A percentile compares a stretch with the other conserved stretches of the same genome.
phyloP scores from a whole-genome alignment of 2,888 invertebrate genomes.

The Drosophila mimica region DNA sequence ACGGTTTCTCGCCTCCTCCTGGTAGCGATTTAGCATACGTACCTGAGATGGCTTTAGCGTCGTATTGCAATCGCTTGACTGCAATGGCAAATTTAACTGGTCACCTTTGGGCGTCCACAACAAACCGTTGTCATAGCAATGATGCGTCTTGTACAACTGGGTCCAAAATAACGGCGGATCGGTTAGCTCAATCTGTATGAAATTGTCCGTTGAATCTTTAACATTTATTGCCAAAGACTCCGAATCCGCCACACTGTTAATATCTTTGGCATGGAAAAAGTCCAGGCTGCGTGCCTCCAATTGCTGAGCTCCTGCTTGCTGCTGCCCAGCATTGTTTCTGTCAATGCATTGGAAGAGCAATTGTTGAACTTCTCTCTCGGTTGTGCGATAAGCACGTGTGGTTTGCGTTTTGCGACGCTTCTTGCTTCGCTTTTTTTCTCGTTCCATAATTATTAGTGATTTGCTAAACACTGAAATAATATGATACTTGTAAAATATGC shows the following conservation, averaged over 20 bases:
- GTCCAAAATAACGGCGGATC: conserved; percentile 59
- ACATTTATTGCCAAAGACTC: conserved; percentile 8
- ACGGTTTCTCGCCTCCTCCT: conserved; percentile 56
- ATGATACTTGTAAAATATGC: neutral
- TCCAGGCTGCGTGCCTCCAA: conserved; percentile 55
- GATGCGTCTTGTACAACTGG: conserved; percentile 36
- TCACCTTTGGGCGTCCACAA: conserved; percentile 66
- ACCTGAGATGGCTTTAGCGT: conserved; percentile 52
- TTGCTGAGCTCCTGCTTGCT: conserved; percentile 20
- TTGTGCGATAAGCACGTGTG: conserved; percentile 72
- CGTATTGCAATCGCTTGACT: conserved; percentile 27
- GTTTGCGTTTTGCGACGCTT: conserved; percentile 73
- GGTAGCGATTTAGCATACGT: conserved; percentile 81
- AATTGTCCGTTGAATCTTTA: conserved; percentile 69
- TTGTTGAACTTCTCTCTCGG: conserved; percentile 75
- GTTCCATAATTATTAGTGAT: conserved; percentile 21
- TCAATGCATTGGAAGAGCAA: conserved; percentile 55
- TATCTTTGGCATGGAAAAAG: conserved; percentile 67
- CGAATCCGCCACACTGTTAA: neutral
- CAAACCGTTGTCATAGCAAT: conserved; percentile 55
- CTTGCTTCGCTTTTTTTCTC: conserved; percentile 24
- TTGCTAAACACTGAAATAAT: neutral
- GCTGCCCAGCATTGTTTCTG: neutral
- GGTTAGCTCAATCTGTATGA: conserved; percentile 81
- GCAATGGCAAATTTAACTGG: conserved; percentile 54